phyloP scores from a whole-genome alignment of 2,113 vertebrate genomes.

The Cranoglanis bouderius region DNA sequence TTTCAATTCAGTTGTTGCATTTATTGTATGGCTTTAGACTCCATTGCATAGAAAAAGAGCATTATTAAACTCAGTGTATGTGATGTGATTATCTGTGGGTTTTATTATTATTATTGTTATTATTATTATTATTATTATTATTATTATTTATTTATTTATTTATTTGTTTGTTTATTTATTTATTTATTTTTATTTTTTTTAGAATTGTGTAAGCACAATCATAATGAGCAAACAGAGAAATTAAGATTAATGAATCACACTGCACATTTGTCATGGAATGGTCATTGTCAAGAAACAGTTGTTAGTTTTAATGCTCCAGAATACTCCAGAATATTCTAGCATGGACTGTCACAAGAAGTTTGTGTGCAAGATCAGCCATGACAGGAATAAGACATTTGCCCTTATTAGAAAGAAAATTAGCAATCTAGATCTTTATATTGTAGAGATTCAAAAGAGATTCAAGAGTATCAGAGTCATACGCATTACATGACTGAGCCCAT shows the following conservation, averaged over 20 bases:
- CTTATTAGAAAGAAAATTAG: neutral
- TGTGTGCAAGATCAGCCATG: neutral
- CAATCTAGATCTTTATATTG: neutral
- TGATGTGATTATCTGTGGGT: slow-evolving; percentile 17
- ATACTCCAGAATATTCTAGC: slow-evolving; percentile 2
- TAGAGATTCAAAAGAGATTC: neutral
- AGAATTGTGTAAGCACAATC: neutral
- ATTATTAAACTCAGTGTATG: slow-evolving; percentile 62
- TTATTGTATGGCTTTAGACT: slow-evolving; percentile 66
- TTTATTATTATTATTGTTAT: neutral
- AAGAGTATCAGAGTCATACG: too few relatives aligned
- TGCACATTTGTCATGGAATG: neutral
- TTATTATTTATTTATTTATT: too few relatives aligned
- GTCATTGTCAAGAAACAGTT: neutral
- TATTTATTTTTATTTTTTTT: neutral
- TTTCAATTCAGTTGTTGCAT: slow-evolving; percentile 66
- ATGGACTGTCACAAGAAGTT: neutral
- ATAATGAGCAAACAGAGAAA: neutral
- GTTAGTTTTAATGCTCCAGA: neutral
- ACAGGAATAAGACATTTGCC: neutral
- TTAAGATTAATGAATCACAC: neutral
- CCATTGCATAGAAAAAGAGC: slow-evolving; percentile 56
- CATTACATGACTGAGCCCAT: too few relatives aligned
- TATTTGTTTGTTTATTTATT: too few relatives aligned
- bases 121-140: too few relatives aligned